Conservation (phyloP, 2,113 vertebrate species). For the Recurvirostra avosetta region DNA sequence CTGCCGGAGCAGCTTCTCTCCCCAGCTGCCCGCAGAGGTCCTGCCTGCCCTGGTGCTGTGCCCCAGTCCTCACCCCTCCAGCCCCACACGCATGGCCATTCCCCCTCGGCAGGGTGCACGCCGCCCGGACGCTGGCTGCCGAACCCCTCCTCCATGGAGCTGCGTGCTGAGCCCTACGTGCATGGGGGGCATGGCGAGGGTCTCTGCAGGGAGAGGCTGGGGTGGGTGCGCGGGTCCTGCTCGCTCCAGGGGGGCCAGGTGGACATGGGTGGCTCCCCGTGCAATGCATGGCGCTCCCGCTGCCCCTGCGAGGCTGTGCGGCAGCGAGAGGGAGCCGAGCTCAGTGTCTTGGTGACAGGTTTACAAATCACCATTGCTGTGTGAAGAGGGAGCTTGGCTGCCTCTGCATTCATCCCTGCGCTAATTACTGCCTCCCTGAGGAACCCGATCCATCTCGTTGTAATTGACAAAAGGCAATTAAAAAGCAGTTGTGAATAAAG, state of each 20-base stretch:
- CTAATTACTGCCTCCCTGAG: slow-evolving; percentile 56
- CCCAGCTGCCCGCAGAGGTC: neutral
- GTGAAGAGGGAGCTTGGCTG: slow-evolving; percentile 22
- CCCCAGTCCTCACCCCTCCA: neutral
- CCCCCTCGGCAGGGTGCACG: accelerated
- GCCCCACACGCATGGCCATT: accelerated
- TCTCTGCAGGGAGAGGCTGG: neutral
- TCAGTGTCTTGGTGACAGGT: slow-evolving; percentile 32
- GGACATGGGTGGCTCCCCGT: accelerated
- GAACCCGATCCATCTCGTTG: slow-evolving; percentile 46
- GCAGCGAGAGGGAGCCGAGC: neutral
- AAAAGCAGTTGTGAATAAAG: slow-evolving; percentile 55
- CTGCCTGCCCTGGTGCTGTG: neutral
- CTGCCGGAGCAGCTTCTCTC: neutral
- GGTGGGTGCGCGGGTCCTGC: accelerated
- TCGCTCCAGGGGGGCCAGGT: accelerated
- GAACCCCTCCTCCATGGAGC: accelerated
- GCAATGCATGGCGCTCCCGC: neutral
- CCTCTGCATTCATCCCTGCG: slow-evolving; percentile 22
- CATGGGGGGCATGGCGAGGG: accelerated
- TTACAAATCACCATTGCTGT: slow-evolving; percentile 57
- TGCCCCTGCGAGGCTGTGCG: neutral
- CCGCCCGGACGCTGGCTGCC: accelerated
- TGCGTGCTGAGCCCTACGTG: accelerated
- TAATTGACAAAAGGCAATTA: slow-evolving; percentile 68